Percentiles rank a stretch among this genome's conserved stretches.
These are phyloP conservation scores for Synchiropus splendidus DNA, from an alignment of 2,113 vertebrate genomes.

Conservation along the genomic window DNA sequence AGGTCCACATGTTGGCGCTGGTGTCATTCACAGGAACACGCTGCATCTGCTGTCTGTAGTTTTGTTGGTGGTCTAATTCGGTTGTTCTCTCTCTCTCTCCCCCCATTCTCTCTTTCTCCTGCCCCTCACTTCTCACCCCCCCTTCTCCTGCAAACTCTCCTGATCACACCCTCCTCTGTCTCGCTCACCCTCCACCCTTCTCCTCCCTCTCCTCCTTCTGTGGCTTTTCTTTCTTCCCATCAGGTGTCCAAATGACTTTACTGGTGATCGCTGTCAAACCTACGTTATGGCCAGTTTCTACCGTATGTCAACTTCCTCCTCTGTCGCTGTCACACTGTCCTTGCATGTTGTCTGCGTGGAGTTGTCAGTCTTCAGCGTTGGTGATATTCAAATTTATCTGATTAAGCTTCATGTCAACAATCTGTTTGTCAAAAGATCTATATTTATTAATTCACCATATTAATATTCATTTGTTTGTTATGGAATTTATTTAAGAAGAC, in stretches of 20 bases:
- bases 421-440: no score
- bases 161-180: slow-evolving; percentile 27
- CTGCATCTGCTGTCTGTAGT: slow-evolving; percentile 62
- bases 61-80: slow-evolving; percentile 69
- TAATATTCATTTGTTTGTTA: no score
- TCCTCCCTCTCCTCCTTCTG: slow-evolving; percentile 58
- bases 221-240: slow-evolving; percentile 76
- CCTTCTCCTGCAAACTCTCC: slow-evolving; percentile 33
- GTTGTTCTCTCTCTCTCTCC: slow-evolving; percentile 58
- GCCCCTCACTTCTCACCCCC: slow-evolving; percentile 19
- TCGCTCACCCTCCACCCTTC: slow-evolving; percentile 72
- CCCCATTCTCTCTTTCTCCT: slow-evolving; percentile 15
- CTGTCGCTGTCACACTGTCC: slow-evolving; percentile 73
- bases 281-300: slow-evolving; percentile 99
- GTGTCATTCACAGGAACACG: slow-evolving; percentile 58
- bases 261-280: slow-evolving; percentile 99
- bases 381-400: no score
- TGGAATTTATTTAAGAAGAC: no score
- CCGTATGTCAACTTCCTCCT: slow-evolving; percentile 97
- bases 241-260: slow-evolving; percentile 99
- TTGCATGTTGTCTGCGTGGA: slow-evolving; percentile 49
- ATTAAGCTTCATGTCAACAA: no score
- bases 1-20: slow-evolving; percentile 56
- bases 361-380: not conserved
- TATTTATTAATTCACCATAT: no score